Evolutionary conservation across 2,113 vertebrate genomes (phyloP).

Genomic region (Galeopterus variegatus): DNA sequence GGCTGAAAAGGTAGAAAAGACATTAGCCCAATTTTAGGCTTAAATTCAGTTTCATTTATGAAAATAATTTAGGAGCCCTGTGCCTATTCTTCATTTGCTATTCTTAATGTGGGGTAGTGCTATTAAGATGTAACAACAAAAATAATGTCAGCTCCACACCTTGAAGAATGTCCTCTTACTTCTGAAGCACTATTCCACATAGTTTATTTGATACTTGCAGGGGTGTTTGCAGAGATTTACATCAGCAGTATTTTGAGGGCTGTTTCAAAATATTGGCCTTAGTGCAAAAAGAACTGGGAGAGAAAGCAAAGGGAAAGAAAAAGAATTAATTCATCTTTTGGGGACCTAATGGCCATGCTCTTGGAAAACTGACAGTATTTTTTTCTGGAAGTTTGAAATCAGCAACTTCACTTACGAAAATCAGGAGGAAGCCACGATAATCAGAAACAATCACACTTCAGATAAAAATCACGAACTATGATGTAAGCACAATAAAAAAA

Average conservation of each 20-base stretch:
- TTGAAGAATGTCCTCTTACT: background rate
- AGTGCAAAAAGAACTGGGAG: background rate
- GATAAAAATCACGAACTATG: constrained; percentile 43
- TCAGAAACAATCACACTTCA: constrained; percentile 40
- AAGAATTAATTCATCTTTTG: constrained; percentile 36
- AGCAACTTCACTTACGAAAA: constrained; percentile 32
- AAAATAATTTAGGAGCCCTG: constrained; percentile 17
- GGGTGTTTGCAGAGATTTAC: background rate
- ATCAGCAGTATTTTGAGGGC: background rate
- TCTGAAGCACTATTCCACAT: background rate
- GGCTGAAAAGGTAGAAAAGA: background rate
- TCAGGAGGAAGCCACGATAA: constrained; percentile 41
- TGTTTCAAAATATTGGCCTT: constrained; percentile 28
- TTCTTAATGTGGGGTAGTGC: background rate
- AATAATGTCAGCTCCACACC: background rate
- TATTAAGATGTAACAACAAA: background rate
- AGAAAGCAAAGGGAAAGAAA: background rate
- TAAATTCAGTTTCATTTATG: constrained; percentile 28
- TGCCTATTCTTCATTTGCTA: background rate
- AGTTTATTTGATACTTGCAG: background rate
- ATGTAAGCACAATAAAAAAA: constrained; percentile 10
- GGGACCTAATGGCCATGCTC: background rate
- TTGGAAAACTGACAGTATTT: constrained; percentile 20
- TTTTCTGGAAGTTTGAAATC: constrained; percentile 11
- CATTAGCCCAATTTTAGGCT: background rate